These are phyloP conservation scores for Spea hammondii DNA, from an alignment of 2,797 vertebrate species.

Conservation along the genomic window DNA sequence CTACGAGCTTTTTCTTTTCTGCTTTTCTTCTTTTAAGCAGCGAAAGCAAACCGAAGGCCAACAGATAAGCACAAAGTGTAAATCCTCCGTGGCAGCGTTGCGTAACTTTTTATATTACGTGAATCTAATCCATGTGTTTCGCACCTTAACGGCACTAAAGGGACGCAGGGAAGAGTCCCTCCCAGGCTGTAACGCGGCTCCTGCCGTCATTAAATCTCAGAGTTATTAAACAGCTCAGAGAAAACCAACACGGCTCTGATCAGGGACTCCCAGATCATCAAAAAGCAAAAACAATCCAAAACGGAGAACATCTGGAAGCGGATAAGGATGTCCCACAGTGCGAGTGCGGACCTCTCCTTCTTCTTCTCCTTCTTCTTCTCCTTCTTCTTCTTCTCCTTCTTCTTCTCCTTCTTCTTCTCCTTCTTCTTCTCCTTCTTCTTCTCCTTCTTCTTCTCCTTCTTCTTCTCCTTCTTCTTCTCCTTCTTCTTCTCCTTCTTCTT, in stretches of 20 bases:
- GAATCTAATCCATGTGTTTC: slow-evolving; percentile 5
- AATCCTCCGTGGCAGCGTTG: not conserved
- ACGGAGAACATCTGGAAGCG: too few species aligned
- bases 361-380: too few species aligned
- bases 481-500: not conserved
- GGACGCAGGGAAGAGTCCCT: not conserved
- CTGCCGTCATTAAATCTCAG: slow-evolving; percentile 5
- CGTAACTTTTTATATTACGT: slow-evolving; percentile 16
- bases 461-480: too few species aligned
- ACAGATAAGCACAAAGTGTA: not conserved
- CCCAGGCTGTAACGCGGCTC: not conserved
- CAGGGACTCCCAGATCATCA: not conserved
- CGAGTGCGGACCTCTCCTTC: too few species aligned
- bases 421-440: too few species aligned
- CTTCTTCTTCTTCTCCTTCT: too few species aligned
- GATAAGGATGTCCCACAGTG: too few species aligned
- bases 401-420: too few species aligned
- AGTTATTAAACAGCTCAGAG: slow-evolving; percentile 20
- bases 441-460: not conserved
- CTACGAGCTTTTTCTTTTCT: too few species aligned
- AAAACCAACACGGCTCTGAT: not conserved
- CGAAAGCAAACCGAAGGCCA: not conserved
- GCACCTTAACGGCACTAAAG: slow-evolving; percentile 24
- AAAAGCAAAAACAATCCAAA: too few species aligned
- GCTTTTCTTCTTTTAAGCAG: not conserved